phyloP scores from a whole-genome alignment of 2,797 vertebrate species.

The Liasis olivaceus region DNA sequence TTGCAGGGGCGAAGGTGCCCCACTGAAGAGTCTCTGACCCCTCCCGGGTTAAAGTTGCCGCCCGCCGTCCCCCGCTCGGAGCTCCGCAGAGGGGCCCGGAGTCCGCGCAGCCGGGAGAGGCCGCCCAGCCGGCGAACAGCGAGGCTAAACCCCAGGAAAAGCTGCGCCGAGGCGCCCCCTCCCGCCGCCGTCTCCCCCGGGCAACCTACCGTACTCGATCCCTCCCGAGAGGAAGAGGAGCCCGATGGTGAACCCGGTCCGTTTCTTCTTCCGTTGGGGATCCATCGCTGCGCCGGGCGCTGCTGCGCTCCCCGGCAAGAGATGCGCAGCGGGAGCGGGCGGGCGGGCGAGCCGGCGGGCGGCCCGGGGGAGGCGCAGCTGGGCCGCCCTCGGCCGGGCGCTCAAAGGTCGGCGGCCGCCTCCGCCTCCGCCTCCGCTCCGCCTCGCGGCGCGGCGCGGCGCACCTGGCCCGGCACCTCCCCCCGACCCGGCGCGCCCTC shows the following conservation, averaged over 20 bases:
- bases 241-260: conserved; percentile 80
- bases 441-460: not conserved
- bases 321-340: not conserved
- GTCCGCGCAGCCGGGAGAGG: not conserved
- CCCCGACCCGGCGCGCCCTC: not conserved
- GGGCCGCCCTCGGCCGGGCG: not conserved
- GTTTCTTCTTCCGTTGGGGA: conserved; percentile 69
- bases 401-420: not conserved
- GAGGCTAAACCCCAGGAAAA: not conserved
- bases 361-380: too few relatives aligned
- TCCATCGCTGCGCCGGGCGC: not conserved
- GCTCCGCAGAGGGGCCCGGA: not conserved
- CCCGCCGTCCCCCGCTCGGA: not conserved
- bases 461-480: too few relatives aligned
- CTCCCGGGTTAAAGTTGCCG: not conserved
- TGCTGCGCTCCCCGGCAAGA: too few relatives aligned
- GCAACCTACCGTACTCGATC: conserved; percentile 82
- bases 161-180: not conserved
- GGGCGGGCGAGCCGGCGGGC: not conserved
- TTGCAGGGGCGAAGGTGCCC: not conserved
- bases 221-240: conserved; percentile 83
- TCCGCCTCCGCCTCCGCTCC: not conserved
- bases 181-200: too few relatives aligned
- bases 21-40: not conserved
- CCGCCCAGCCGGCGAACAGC: not conserved